phyloP scores from a whole-genome alignment of 2,888 invertebrate species.

The Gryllus longicercus region DNA sequence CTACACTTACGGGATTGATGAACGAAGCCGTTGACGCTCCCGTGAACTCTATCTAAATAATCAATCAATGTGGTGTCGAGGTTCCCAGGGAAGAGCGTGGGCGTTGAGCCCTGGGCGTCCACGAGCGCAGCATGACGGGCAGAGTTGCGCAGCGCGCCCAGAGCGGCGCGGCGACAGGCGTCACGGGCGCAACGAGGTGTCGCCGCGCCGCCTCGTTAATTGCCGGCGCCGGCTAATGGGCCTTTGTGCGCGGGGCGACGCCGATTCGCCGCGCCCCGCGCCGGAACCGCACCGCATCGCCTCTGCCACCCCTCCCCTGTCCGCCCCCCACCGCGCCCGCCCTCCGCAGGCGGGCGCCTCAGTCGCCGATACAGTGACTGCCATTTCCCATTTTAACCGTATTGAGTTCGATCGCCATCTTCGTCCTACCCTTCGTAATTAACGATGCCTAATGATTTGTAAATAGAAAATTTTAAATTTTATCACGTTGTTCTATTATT shows the following conservation, averaged over 20 bases:
- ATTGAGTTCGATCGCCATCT: too few relatives aligned
- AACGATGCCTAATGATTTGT: too few relatives aligned
- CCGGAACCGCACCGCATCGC: background rate
- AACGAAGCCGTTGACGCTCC: too few relatives aligned
- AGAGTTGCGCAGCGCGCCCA: background rate
- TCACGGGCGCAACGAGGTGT: conserved; percentile 2
- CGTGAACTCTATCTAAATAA: too few relatives aligned
- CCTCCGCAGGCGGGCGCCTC: too few relatives aligned
- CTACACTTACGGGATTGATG: too few relatives aligned
- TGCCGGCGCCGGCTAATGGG: background rate
- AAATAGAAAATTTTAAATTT: too few relatives aligned
- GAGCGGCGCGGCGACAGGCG: background rate
- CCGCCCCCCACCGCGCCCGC: background rate
- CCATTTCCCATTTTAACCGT: too few relatives aligned
- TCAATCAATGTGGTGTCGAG: too few relatives aligned
- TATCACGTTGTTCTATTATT: too few relatives aligned
- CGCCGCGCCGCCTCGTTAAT: background rate
- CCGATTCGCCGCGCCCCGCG: background rate
- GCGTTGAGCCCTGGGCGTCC: background rate
- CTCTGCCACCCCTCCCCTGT: background rate
- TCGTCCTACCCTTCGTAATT: too few relatives aligned
- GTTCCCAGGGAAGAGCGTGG: background rate
- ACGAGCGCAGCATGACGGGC: too few relatives aligned
- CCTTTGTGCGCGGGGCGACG: background rate
- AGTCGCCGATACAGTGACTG: background rate